A percentile compares a stretch with the other conserved stretches of the same genome.
phyloP scores from a whole-genome alignment of 2,797 vertebrate genomes.

The Sebastes wilsoni region DNA sequence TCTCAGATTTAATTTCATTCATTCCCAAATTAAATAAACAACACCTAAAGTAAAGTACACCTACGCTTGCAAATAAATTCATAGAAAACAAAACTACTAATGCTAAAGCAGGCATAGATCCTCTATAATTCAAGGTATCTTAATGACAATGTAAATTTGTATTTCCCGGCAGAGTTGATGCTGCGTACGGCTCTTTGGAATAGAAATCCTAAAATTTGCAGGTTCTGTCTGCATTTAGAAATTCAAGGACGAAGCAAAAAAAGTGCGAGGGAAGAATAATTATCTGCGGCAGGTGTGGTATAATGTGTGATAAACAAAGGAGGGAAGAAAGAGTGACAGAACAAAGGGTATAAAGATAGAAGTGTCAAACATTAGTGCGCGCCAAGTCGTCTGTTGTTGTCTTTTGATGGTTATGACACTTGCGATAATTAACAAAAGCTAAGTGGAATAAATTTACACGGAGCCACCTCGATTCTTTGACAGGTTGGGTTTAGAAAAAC shows the following conservation, averaged over 20 bases:
- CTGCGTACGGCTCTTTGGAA: neutral
- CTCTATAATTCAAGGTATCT: neutral
- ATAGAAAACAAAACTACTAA: neutral
- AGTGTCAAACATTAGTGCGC: slow-evolving; percentile 63
- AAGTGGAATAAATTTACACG: slow-evolving; percentile 61
- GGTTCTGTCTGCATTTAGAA: slow-evolving; percentile 40
- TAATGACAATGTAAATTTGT: neutral
- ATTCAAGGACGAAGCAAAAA: slow-evolving; percentile 47
- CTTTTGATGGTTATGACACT: slow-evolving; percentile 77
- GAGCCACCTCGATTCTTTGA: slow-evolving; percentile 66
- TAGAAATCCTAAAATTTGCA: slow-evolving; percentile 19
- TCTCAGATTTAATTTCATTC: neutral
- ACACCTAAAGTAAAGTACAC: neutral
- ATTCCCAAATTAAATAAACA: neutral
- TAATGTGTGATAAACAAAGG: slow-evolving; percentile 75
- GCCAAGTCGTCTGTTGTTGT: slow-evolving; percentile 73
- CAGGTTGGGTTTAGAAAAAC: slow-evolving; percentile 47
- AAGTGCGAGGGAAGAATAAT: slow-evolving; percentile 53
- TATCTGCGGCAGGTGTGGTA: slow-evolving; percentile 69
- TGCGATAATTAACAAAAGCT: slow-evolving; percentile 76
- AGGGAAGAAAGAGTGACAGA: slow-evolving; percentile 48
- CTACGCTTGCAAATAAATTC: neutral
- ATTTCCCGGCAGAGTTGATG: neutral
- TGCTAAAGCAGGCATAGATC: neutral
- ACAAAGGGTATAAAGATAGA: slow-evolving; percentile 73